Evolutionary conservation across 2,113 vertebrate species (phyloP), one percentile per base, ranked within the genome.

Genomic region (Brachionichthys hirsutus): DNA sequence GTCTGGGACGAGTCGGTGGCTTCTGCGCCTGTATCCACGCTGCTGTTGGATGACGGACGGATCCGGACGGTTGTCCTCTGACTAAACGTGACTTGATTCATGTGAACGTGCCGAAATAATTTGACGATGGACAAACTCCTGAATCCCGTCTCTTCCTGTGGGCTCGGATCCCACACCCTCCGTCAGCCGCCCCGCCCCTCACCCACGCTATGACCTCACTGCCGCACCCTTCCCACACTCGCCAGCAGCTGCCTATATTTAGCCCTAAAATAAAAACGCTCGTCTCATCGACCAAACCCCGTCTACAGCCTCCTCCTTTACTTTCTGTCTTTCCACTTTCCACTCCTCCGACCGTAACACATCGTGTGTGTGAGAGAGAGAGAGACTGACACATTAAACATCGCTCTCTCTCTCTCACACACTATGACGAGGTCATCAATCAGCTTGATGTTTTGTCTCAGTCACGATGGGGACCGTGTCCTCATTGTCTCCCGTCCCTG

Each of bases 161-260:
- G 72, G 56, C 73, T 34, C 64, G 42, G 36, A 79, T 51, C 65
- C 61, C 18, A 59, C 66, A 43, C 48, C 74, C 78, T 68, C 59
- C 22, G 18, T 65, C 66, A 54, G 35, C 70, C 54, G 38, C 40
- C 61, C 51, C 65, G 18, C 64, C 65, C 76, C 61, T 56, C 66
- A 61, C 73, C 77, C 73, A 75, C 67, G 67, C 70, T n/a, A 87
- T 89, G 86, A 90, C 73, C 62, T 90, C 83, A 90, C 75, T 30
- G 60, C 81, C 78, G 18, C 83, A 60, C 81, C 87, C 84, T 61
- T 68, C 67, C 70, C 78, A 78, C 79, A 69, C 83, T 81, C 80
- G 20, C 74, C 75, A 47, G 54, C 54, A 62, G 50, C 53, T 11
- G 60, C 56, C 82, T 89, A 83, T 84, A 88, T 89, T 88, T 88